Base-by-base conservation (phyloP, 2,888 invertebrate species). In the Athalia circularis region DNA sequence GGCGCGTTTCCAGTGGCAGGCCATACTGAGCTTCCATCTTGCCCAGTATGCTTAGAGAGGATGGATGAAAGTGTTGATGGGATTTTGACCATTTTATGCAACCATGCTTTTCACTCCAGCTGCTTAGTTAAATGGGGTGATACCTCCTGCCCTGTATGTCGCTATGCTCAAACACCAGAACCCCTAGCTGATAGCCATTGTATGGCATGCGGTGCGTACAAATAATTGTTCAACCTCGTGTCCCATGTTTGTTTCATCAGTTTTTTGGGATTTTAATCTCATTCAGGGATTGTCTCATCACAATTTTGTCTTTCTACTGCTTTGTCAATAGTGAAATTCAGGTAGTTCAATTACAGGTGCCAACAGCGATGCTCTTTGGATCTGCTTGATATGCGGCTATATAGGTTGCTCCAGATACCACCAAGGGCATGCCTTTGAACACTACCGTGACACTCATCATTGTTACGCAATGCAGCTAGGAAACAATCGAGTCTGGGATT, bases 11-110 rank as follows among this genome's bases (percentile, higher is more conserved):
- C 95, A 0, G 92, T 95, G 0, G 91, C 94, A 5, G 95, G 95
- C 0, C 96, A 98, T 87, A 98, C 98, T 0, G 99, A 99, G 90
- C 92, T 99, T 80, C 99, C 99, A 11, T 98, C 96, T 4, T 99
- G 99, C 90, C 97, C 99, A 3, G 98, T 99, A 9, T 99, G 98
- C 89, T 91, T 98, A 77, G 99, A 99, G 91, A 94, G 98, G 80
- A 97, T 97, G 99, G 99, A 99, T 90, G 99, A 99, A 91, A 98
- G 98, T 84, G 98, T 99, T 9, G 98, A 99, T 89, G 98, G 99
- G 9, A 97, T 99, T 81, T 92, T 99, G 83, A 99, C 98, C 48
- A 98, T 99, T 88, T 93, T 99, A 80, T 99, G 99, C 90, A 99
- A 99, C 91, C 99, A 99, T 91, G 96, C 98, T 1, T 99, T 99